Evolutionary conservation across 2,113 vertebrate species (phyloP), one percentile per base, ranked within the genome.

Genomic region (Prolemur simus): DNA sequence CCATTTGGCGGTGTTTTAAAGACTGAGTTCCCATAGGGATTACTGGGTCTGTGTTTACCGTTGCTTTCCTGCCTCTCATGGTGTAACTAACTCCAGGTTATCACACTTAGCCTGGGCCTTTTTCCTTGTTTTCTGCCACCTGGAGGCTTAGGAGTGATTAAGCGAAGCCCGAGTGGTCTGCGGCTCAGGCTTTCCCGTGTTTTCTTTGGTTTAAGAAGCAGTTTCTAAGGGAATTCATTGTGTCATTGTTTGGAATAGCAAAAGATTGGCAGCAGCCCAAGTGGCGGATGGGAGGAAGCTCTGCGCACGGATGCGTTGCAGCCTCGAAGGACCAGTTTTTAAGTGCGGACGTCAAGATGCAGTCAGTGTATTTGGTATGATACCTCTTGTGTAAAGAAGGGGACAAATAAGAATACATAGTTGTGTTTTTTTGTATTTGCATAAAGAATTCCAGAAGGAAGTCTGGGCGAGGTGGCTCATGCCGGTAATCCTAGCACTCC

Each of bases 201-300:
- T 85, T 93, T 14, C 69, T 73, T 93, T 85, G 82, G 96, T 56
- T 89, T 60, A 63, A 66, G 77, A 73, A 83, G 74, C 85, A 42
- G 25, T 85, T 95, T 87, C 69, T 85, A 76, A 96, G 91, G 85
- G 52, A 68, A 37, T 64, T 39, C 45, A 47, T n/a, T 39, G 69
- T 6, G 37, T 89, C 64, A 58, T 86, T 85, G 71, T 95, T 96
- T 94, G 76, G 34, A 87, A 64, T 32, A 77, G 82, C 27, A 4
- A 18, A 91, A 80, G 91, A 9, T 17, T 25, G 94, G 95, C 85
- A 4, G 29, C 45, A 2, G 6, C 45, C 87, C 84, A 63, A 27
- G 60, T 47, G 58, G 73, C 47, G 17, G 23, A 9, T 56, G 37
- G 58, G 85, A 58, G 52, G 69, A 71, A 45, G 8, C 29, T 13